Evolutionary conservation across 2,888 invertebrate species (phyloP).

Genomic region (Lepidocyrtoides sp.): DNA sequence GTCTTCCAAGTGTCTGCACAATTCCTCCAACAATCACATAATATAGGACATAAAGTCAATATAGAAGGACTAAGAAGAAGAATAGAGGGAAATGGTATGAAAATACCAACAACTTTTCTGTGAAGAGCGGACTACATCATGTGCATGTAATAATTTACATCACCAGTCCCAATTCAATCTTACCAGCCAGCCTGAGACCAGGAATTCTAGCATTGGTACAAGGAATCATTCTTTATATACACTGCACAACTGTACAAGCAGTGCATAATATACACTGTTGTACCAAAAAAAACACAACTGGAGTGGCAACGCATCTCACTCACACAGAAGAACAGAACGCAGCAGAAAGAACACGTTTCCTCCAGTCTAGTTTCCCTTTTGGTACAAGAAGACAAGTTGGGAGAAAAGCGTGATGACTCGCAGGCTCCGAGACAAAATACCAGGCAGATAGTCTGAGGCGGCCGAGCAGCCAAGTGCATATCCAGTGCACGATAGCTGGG

Average conservation of each 20-base stretch:
- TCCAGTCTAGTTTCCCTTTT: neutral
- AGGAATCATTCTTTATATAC: neutral
- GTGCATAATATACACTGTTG: no score
- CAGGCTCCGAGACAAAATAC: conserved; percentile 66
- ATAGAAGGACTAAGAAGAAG: neutral
- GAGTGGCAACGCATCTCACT: conserved; percentile 23
- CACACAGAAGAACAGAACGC: neutral
- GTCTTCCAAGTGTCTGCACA: conserved; percentile 6
- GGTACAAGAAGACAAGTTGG: conserved; percentile 37
- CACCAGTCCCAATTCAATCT: conserved; percentile 38
- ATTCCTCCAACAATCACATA: conserved; percentile 1
- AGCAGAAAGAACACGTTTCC: neutral
- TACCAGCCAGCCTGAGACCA: neutral
- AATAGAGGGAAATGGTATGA: conserved; percentile 12
- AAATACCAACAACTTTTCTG: conserved; percentile 46
- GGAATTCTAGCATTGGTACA: neutral
- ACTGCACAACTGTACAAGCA: neutral
- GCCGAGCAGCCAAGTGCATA: conserved; percentile 67
- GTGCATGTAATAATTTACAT: conserved; percentile 28
- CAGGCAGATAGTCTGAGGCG: conserved; percentile 70
- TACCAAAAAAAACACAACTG: neutral
- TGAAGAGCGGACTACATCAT: conserved; percentile 1
- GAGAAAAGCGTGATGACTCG: conserved; percentile 72
- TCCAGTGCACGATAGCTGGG: conserved; percentile 61
- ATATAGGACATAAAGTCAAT: neutral